Percentiles rank a stretch among this genome's conserved stretches.
These are phyloP conservation scores for Sesamia nonagrioides DNA, from an alignment of 1,140 invertebrate species.

Conservation along the genomic window DNA sequence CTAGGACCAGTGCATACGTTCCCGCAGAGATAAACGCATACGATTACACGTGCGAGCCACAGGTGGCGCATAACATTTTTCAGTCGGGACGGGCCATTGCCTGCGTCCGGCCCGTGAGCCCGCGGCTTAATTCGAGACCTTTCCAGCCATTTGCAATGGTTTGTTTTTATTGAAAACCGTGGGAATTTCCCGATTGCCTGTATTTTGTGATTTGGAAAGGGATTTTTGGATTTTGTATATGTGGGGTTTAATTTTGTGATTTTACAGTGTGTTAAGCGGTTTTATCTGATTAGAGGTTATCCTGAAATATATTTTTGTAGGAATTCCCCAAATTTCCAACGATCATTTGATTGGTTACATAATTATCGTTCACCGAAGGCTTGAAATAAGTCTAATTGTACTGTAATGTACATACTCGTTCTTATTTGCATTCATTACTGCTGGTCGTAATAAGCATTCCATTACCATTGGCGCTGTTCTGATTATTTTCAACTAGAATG, in stretches of 20 bases:
- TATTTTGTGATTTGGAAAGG: slow-evolving; percentile 32
- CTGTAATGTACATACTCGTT: too few species aligned
- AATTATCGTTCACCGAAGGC: not conserved
- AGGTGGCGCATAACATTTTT: slow-evolving; percentile 87
- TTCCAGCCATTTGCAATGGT: slow-evolving; percentile 71
- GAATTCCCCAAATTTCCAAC: not conserved
- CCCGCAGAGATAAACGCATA: slow-evolving; percentile 83
- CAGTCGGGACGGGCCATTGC: slow-evolving; percentile 71
- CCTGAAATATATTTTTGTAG: not conserved
- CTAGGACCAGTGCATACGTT: slow-evolving; percentile 71
- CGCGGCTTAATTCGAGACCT: slow-evolving; percentile 77
- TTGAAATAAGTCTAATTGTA: too few species aligned
- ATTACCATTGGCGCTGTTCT: too few species aligned
- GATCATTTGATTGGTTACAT: not conserved
- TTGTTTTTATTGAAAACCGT: slow-evolving; percentile 82
- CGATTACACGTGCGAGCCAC: slow-evolving; percentile 79
- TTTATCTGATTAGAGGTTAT: slow-evolving; percentile 19
- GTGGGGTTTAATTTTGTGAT: slow-evolving; percentile 34
- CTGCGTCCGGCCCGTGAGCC: slow-evolving; percentile 56
- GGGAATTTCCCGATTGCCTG: slow-evolving; percentile 55
- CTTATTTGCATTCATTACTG: too few species aligned
- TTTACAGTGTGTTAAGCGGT: not conserved
- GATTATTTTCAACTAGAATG: too few species aligned
- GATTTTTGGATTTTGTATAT: slow-evolving; percentile 33
- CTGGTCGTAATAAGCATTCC: too few species aligned